A percentile compares a stretch with the other conserved stretches of the same genome.
Conservation (phyloP, 2,113 vertebrate species). For the Chiloscyllium plagiosum region DNA sequence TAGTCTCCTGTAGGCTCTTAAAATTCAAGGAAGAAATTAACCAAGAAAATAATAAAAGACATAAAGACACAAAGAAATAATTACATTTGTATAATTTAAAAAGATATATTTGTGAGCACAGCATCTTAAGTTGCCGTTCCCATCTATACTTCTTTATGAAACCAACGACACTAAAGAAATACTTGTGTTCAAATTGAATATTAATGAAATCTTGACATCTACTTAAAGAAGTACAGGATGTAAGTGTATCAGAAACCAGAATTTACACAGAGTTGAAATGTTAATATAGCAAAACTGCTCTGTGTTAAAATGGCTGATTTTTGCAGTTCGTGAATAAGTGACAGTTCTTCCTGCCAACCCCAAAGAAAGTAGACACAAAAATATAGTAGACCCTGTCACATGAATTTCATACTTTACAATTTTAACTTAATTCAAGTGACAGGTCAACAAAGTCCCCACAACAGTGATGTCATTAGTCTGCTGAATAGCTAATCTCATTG, state of each 20-base stretch:
- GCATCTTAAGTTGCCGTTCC: not conserved
- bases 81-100: not conserved
- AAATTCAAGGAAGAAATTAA: too few relatives aligned
- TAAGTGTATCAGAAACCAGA: not conserved
- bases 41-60: not conserved
- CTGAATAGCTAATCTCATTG: not conserved
- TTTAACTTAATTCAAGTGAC: not conserved
- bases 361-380: too few relatives aligned
- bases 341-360: not conserved
- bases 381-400: not conserved
- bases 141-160: not conserved
- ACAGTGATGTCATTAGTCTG: not conserved
- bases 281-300: not conserved
- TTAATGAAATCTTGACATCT: not conserved
- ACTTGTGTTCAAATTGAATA: not conserved
- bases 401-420: not conserved
- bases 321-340: not conserved
- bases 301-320: not conserved
- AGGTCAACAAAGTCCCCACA: not conserved
- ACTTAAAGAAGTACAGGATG: not conserved
- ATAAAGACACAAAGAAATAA: not conserved
- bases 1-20: not conserved
- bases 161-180: not conserved
- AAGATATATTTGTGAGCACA: not conserved
- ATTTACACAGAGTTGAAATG: not conserved